phyloP scores from a whole-genome alignment of 2,113 vertebrate genomes.

The Xyliphius kryptos region DNA sequence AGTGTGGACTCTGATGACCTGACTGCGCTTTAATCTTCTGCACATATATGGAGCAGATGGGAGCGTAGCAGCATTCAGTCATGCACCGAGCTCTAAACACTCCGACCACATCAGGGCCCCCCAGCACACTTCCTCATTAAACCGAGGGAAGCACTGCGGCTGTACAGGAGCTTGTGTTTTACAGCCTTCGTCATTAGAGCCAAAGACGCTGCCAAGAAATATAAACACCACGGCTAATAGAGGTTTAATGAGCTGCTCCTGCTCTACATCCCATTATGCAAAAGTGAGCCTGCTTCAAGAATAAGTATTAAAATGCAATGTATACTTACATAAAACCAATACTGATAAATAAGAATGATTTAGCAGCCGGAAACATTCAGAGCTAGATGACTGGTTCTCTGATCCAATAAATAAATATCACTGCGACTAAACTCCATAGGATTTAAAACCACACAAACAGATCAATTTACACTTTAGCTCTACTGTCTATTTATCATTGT shows the following conservation, averaged over 20 bases:
- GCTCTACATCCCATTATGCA: not conserved
- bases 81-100: conserved; percentile 35
- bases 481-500: no score
- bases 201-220: conserved; percentile 21
- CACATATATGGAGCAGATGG: conserved; percentile 62
- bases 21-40: conserved; percentile 51
- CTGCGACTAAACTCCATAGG: no score
- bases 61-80: conserved; percentile 42
- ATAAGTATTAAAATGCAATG: not conserved
- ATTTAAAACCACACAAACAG: no score
- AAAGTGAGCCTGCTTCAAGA: not conserved
- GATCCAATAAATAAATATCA: no score
- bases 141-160: conserved; percentile 13
- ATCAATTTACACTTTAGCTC: no score
- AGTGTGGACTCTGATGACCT: conserved; percentile 54
- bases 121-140: conserved; percentile 27
- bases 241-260: conserved; percentile 18
- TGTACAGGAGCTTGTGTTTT: conserved; percentile 16
- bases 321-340: not conserved
- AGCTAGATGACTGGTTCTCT: no score
- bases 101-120: conserved; percentile 43
- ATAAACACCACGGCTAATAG: conserved; percentile 3
- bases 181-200: conserved; percentile 32
- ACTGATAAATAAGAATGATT: not conserved
- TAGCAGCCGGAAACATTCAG: not conserved